These are phyloP conservation scores for Temnopleurus reevesii DNA, from an alignment of 53 echinoderm and acorn worm species.

Conservation along the genomic window DNA sequence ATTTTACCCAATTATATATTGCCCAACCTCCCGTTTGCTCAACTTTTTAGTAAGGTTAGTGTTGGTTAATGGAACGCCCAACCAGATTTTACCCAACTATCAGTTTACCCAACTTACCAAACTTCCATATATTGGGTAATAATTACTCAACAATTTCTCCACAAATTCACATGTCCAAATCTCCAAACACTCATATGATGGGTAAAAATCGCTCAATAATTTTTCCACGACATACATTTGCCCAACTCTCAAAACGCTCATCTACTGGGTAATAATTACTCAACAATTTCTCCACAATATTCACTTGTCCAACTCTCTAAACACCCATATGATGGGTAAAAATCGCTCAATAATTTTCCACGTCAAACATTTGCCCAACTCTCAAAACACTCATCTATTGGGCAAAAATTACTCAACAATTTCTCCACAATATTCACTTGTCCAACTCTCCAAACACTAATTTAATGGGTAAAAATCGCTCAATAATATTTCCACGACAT, in stretches of 20 bases:
- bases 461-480: neutral
- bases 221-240: neutral
- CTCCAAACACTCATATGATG: neutral
- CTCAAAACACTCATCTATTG: too few relatives aligned
- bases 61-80: too few relatives aligned
- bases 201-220: neutral
- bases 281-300: slow-evolving; percentile 2
- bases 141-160: neutral
- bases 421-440: neutral
- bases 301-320: neutral
- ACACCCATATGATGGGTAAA: neutral
- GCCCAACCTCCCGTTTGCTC: too few relatives aligned
- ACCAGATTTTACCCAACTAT: too few relatives aligned
- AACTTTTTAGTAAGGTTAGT: too few relatives aligned
- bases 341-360: neutral
- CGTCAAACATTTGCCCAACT: too few relatives aligned
- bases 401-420: neutral
- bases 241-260: slow-evolving; percentile 4
- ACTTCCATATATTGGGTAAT: too few relatives aligned
- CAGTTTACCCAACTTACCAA: too few relatives aligned
- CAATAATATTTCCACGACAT: neutral
- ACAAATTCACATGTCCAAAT: neutral
- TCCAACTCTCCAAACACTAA: neutral
- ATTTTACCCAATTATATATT: too few relatives aligned
- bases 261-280: slow-evolving; percentile 6